Evolutionary conservation across 1,140 invertebrate species (phyloP).

Genomic region (Hyphantria cunea): DNA sequence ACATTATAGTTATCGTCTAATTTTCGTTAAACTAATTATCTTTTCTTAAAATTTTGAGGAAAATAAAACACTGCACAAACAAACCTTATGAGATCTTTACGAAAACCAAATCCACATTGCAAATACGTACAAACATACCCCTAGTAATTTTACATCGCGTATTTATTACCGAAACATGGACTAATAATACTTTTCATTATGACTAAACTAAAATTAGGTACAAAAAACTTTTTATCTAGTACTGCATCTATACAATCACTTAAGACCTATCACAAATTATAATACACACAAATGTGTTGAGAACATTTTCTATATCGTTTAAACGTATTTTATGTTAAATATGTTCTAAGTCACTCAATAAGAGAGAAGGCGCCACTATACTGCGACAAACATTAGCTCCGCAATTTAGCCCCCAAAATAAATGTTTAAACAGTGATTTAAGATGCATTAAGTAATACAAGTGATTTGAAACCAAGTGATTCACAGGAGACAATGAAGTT

Average conservation of each 20-base stretch:
- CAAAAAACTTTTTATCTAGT: constrained; percentile 22
- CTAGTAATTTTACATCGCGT: constrained; percentile 54
- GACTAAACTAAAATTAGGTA: constrained; percentile 29
- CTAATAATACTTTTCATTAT: constrained; percentile 70
- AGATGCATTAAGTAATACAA: too few relatives aligned
- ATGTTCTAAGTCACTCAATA: constrained; percentile 11
- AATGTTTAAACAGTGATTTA: too few relatives aligned
- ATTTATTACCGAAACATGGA: constrained; percentile 47
- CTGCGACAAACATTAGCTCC: too few relatives aligned
- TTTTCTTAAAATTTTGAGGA: constrained; percentile 75
- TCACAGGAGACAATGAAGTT: too few relatives aligned
- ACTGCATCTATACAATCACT: constrained; percentile 20
- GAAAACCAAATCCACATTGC: constrained; percentile 77
- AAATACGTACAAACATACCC: constrained; percentile 67
- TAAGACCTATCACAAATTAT: constrained; percentile 4
- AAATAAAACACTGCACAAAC: constrained; percentile 81
- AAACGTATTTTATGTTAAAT: constrained; percentile 9
- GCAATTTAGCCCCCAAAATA: too few relatives aligned
- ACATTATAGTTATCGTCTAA: constrained; percentile 55
- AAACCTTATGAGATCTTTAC: constrained; percentile 80
- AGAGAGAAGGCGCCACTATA: too few relatives aligned
- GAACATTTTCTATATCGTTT: background rate
- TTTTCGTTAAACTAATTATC: constrained; percentile 58
- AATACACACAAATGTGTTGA: constrained; percentile 6
- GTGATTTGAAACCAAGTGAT: too few relatives aligned